Evolutionary conservation across 2,797 vertebrate genomes (phyloP), one percentile per base, ranked within the genome.

Genomic region (Carcharodon carcharias): DNA sequence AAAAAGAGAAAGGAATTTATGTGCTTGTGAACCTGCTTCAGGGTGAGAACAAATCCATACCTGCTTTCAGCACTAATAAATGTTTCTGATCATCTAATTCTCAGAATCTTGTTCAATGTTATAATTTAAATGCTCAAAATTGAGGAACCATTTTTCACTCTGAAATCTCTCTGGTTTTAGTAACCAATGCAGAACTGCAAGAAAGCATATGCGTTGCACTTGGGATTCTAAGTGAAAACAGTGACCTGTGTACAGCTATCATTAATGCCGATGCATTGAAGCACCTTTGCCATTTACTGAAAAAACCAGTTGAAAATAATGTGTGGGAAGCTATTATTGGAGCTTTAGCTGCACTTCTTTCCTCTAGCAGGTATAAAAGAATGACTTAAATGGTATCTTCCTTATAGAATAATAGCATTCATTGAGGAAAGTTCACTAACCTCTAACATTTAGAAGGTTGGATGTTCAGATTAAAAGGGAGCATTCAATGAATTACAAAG

Each of bases 331-430:
- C 93, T 95, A 54, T 54, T 73, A 23, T 95, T 69, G 93, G 65
- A 95, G 65, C 93, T 69, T 95, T 95, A 54, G 93, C 65, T 95
- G 65, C 65, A 71, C 65, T 95, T 95, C 65, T 95, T 67, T 95
- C 26, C 12, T 95, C 67, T 23, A 71, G 40, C 93, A 95, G 93
- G 93, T 95, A 95, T 69, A 95, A 95, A 54, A 35, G 67, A 71
- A 31, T 71, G 92, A 50, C 18, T 94, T 35, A 23, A 67, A 69
- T 71, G 11, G 45, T 73, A 95, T 71, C 26, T 50, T 95, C n/a
- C 67, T 50, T 45, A 71, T 71, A 95, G 31, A 95, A 95, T 77
- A 21, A n/a, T 95, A 28, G 18, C 50, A 35, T 2, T 16, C 45
- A 1, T 35, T 5, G 28, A 95, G 95, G 71, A 56, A 77, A 58